Base-by-base conservation (phyloP, 2,797 vertebrate genomes). In the Etheostoma perlongum region DNA sequence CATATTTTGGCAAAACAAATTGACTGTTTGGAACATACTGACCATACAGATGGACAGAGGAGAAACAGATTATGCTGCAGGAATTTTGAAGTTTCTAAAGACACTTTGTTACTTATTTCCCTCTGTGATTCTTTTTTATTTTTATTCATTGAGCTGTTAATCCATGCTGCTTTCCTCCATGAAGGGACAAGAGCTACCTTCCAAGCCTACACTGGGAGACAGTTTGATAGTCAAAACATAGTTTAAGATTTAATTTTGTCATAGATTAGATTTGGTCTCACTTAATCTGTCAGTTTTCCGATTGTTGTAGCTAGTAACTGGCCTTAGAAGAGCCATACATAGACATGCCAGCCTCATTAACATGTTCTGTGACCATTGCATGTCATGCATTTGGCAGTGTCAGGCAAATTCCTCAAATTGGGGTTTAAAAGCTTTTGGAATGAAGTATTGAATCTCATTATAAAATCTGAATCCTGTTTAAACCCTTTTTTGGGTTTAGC, bases 41-140 rank as follows among this genome's bases (percentile, higher is more conserved):
- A 57, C 51, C 55, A 49, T 66, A 49, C 80, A 83, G 80, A 89
- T 82, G 74, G 78, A 76, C 49, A 58, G 57, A 47, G 30, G 23
- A 69, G 40, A 65, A 52, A 48, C 47, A 15, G 40, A 62, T 66
- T 60, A 46, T 16, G 27, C 58, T 47, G 46, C 51, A 66, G 19
- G 30, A 69, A 36, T 72, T 63, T 44, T 51, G 19, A 72, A 42
- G 71, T 77, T 76, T 73, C 42, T 23, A 44, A 33, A 40, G 67
- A 75, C 59, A 64, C 57, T 51, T 59, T 58, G 25, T 57, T 42
- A 42, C 42, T 46, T 68, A 33, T 52, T 36, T 12, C 2, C 13
- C 12, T 7, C 25, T 6, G 23, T 48, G 18, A 51, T 36, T 72
- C 25, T 46, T n/a, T 15, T 60, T 64, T 49, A 57, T 48, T 58